Conservation (phyloP, 2,888 invertebrate species). For the Pristionchus japonicus region DNA sequence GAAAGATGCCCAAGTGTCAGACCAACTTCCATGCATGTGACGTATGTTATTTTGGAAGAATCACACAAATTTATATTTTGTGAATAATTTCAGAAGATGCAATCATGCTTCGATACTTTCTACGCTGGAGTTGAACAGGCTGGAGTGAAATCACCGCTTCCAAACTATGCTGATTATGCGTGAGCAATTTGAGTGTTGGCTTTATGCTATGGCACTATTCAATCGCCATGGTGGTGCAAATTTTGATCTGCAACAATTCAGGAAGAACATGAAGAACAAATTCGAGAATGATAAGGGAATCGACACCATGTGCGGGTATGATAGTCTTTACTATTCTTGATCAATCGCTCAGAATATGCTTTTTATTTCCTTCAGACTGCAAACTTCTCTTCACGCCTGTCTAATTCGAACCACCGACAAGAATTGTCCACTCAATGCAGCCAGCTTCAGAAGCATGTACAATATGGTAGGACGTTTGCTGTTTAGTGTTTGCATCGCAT, state of each 20-base stretch:
- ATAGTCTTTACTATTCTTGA: neutral
- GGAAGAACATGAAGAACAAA: neutral
- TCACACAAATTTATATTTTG: neutral
- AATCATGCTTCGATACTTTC: neutral
- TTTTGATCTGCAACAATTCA: neutral
- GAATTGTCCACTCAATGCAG: neutral
- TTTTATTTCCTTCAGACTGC: neutral
- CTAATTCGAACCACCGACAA: neutral
- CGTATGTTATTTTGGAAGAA: neutral
- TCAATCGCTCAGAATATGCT: neutral
- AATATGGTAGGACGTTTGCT: neutral
- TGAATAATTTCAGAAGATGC: slow-evolving; percentile 15
- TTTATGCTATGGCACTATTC: neutral
- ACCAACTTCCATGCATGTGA: neutral
- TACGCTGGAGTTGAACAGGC: neutral
- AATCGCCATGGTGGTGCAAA: neutral
- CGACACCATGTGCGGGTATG: neutral
- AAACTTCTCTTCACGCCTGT: neutral
- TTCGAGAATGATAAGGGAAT: slow-evolving; percentile 2
- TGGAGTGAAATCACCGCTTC: neutral
- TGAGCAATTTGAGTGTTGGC: neutral
- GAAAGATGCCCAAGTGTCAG: neutral
- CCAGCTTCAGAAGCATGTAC: slow-evolving; percentile 18
- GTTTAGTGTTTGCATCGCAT: no score
- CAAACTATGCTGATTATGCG: neutral